These are phyloP conservation scores for Helicorthomorpha holstii DNA, from an alignment of 1,140 invertebrate genomes.

Conservation along the genomic window DNA sequence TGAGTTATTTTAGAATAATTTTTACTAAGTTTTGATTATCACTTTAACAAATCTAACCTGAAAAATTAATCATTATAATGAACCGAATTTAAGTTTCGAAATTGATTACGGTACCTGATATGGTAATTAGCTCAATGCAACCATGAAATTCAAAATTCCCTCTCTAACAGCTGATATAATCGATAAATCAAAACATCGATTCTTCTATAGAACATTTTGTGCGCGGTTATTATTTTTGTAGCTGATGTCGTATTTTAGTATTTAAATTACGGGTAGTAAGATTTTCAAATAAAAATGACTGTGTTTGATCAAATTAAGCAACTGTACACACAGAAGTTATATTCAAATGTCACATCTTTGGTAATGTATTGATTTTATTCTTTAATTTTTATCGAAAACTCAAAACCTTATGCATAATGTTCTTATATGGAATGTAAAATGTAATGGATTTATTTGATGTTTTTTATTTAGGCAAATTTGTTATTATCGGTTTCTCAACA, in stretches of 20 bases:
- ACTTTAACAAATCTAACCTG: no score
- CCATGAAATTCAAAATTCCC: no score
- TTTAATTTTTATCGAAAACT: not conserved
- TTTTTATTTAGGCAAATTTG: conserved; percentile 37
- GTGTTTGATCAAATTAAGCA: conserved; percentile 26
- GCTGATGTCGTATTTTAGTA: not conserved
- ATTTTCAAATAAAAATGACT: conserved; percentile 20
- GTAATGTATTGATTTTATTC: conserved; percentile 15
- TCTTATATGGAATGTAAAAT: not conserved
- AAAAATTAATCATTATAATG: no score
- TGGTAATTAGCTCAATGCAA: no score
- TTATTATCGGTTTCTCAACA: conserved; percentile 45
- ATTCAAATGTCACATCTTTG: conserved; percentile 24
- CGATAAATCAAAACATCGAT: no score
- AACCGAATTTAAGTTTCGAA: no score
- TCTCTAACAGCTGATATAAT: no score
- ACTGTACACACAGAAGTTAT: conserved; percentile 24
- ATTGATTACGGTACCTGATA: no score
- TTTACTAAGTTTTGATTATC: no score
- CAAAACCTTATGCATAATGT: not conserved
- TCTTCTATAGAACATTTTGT: not conserved
- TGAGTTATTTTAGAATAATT: no score
- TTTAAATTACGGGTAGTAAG: not conserved
- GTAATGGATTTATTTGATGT: conserved; percentile 4
- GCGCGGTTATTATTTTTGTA: not conserved